Percentiles rank a stretch among this genome's conserved stretches.
These are phyloP conservation scores for Catalaphyllia jardinei DNA, from an alignment of 64 coral and sea anemone species.

Conservation along the genomic window DNA sequence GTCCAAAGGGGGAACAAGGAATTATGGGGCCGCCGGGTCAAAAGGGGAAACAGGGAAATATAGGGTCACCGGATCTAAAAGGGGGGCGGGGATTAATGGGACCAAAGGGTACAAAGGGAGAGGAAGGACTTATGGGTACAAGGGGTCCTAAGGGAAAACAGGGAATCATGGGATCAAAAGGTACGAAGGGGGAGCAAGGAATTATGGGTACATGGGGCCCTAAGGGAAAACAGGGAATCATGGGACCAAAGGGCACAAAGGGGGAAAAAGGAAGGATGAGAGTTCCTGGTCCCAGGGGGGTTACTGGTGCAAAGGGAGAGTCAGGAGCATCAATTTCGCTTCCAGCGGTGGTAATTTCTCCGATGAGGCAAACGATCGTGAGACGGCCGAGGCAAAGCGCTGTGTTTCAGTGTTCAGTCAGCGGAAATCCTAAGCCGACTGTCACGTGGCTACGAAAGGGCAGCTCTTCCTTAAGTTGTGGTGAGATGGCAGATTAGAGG, in stretches of 20 bases:
- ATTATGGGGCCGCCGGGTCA: neutral
- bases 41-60: neutral
- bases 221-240: neutral
- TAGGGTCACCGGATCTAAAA: neutral
- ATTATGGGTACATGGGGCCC: neutral
- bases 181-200: neutral
- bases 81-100: neutral
- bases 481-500: slow-evolving; percentile 26
- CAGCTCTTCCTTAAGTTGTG: neutral
- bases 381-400: slow-evolving; percentile 27
- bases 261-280: neutral
- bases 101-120: too few relatives aligned
- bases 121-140: neutral
- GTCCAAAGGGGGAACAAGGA: neutral
- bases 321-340: neutral
- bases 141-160: slow-evolving; percentile 1
- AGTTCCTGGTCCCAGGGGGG: neutral
- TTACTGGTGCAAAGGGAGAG: slow-evolving; percentile 9
- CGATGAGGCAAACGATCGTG: neutral
- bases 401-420: slow-evolving; percentile 32
- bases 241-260: neutral
- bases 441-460: slow-evolving; percentile 40
- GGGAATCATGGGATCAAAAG: neutral
- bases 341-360: slow-evolving; percentile 10
- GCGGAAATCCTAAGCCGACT: slow-evolving; percentile 45